These are phyloP conservation scores for Chrysodeixis includens DNA, from an alignment of 2,888 invertebrate genomes.

Conservation along the genomic window DNA sequence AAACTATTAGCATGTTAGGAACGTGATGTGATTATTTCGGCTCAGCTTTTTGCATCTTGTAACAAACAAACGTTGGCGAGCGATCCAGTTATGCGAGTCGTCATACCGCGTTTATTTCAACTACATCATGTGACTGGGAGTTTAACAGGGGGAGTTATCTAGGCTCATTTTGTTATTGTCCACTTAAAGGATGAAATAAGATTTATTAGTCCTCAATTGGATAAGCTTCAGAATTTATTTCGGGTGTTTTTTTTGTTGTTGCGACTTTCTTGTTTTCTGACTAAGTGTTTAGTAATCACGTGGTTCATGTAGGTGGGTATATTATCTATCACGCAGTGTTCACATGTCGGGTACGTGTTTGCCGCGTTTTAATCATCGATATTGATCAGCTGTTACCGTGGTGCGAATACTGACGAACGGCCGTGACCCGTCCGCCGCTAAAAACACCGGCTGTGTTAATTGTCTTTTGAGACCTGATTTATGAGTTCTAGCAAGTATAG, in stretches of 20 bases:
- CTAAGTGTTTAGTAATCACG: conserved; percentile 38
- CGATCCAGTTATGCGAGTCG: conserved; percentile 44
- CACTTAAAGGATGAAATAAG: conserved; percentile 47
- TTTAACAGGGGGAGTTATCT: conserved; percentile 50
- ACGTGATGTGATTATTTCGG: conserved; percentile 28
- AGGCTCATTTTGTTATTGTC: conserved; percentile 60
- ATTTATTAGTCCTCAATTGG: conserved; percentile 41
- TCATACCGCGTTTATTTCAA: conserved; percentile 52
- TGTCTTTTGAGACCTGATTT: conserved; percentile 23
- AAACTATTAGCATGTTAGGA: conserved; percentile 27
- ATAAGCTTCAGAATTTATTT: conserved; percentile 33
- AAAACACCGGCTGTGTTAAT: conserved; percentile 30
- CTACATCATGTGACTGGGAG: conserved; percentile 59
- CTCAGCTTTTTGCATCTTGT: conserved; percentile 44
- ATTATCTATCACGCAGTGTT: conserved; percentile 54
- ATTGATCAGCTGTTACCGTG: conserved; percentile 51
- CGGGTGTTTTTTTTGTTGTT: conserved; percentile 17
- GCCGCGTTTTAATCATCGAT: conserved; percentile 32
- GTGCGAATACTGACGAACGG: conserved; percentile 32
- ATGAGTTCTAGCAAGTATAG: neutral
- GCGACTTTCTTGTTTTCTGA: conserved; percentile 31
- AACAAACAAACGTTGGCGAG: conserved; percentile 56
- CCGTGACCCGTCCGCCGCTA: conserved; percentile 45
- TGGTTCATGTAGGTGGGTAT: conserved; percentile 32
- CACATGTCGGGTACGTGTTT: conserved; percentile 50